Base-by-base conservation (phyloP, 2,113 vertebrate species). In the Xenopus borealis region DNA sequence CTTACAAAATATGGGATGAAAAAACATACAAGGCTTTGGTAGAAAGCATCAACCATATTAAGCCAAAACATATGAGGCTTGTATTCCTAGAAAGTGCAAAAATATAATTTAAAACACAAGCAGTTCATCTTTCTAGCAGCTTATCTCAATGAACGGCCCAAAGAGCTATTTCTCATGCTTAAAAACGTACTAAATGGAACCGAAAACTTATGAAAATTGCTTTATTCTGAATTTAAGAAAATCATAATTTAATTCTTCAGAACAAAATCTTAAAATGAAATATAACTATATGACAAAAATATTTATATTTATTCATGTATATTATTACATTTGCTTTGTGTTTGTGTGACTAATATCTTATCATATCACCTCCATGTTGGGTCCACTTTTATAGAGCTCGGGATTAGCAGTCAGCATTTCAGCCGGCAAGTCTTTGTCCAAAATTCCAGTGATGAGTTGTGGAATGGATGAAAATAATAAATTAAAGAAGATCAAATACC, bases 401-500 rank as follows among this genome's bases (percentile, higher is more conserved):
- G 97, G 97, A 83, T 92, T 80, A 65, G 85, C 85, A 73, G 97
- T 91, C 65, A 99, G 87, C 14, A 93, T 85, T 44, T 93, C 87
- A 13, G 93, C 91, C 0, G 96, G 93, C 68, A 98, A 92, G 0
- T 97, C 94, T 81, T 95, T 96, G 86, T 99, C 97, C 81, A 99
- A 89, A 30, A 97, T 95, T 75, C 94, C 97, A 58, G 95, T 98
- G 86, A 99, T 88, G 55, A 99, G 93, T 91, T 98, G 97, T 68
- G 97, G 97, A 79, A 98, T 94, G 12, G 97, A 98, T 0, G 96
- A 97, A 89, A 99, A 99, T 85, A 99, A 84, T 84, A 99, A 90
- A 86, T 99, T 99, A 82, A 99, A 99, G 92, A 98, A 97, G 87
- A 99, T 95, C 69, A 99, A 91, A 40, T 40, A 99, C 97, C 97